These are phyloP conservation scores for Otolemur garnettii DNA, from an alignment of 2,113 vertebrate species.

Conservation along the genomic window DNA sequence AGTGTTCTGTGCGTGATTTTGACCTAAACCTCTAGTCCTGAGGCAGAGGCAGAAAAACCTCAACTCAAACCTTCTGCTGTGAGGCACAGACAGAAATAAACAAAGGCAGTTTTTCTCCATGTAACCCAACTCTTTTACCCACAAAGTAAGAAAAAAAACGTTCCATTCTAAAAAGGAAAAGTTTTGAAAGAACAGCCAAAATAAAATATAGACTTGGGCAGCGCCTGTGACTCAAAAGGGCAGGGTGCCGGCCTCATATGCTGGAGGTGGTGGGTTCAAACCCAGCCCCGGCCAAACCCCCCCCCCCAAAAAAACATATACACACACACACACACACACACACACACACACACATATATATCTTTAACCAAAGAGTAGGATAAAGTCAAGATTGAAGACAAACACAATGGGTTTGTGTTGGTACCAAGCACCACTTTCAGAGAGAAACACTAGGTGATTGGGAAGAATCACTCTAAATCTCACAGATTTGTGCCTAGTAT, in stretches of 20 bases:
- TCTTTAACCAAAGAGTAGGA: neutral
- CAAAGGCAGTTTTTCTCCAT: neutral
- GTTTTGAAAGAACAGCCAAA: neutral
- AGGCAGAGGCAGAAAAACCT: neutral
- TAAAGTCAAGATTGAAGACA: neutral
- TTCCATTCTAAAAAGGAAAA: neutral
- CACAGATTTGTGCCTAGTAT: no score
- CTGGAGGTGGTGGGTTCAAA: no score
- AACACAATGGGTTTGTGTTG: no score
- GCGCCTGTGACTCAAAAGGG: no score
- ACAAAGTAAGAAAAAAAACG: neutral
- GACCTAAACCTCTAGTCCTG: neutral
- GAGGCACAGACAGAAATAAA: neutral
- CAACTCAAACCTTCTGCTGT: neutral
- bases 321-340: no score
- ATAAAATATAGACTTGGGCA: neutral
- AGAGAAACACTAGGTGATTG: no score
- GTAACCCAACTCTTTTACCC: neutral
- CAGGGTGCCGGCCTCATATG: no score
- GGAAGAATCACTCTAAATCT: no score
- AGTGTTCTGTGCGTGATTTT: neutral
- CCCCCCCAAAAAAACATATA: no score
- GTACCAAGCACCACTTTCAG: no score
- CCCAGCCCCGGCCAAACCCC: no score
- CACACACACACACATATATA: no score